Conservation (phyloP, 2,113 vertebrate genomes). For the Paradoxurus hermaphroditus region DNA sequence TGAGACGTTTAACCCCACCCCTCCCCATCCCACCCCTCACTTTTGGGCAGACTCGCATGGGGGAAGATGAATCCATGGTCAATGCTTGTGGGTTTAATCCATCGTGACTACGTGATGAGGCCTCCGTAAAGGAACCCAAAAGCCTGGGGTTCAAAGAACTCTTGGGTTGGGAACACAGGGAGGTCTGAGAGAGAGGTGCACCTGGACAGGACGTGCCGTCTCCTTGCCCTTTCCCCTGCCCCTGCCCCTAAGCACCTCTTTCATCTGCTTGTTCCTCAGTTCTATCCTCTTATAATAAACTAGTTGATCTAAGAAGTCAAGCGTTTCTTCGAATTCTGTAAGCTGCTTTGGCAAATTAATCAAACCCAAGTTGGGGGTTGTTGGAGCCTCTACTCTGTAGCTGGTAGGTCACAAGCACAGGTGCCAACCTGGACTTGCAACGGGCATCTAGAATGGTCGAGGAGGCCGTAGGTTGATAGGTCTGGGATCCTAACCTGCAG, state of each 20-base stretch:
- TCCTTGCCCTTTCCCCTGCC: not conserved
- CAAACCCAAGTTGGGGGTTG: not conserved
- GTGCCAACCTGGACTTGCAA: not conserved
- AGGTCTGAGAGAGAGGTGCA: rapidly evolving
- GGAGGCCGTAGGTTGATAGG: not conserved
- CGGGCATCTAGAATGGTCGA: not conserved
- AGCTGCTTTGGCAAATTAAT: not conserved
- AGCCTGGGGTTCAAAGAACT: not conserved
- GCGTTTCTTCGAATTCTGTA: not conserved
- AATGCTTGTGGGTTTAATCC: not conserved
- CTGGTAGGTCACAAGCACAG: not conserved
- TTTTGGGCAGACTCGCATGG: rapidly evolving
- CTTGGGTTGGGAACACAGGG: not conserved
- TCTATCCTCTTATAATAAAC: not conserved
- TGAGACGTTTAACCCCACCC: not conserved
- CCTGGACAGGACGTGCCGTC: not conserved
- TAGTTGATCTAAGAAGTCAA: not conserved
- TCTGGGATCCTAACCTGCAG: too few species aligned
- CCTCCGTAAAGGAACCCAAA: not conserved
- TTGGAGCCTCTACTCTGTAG: not conserved
- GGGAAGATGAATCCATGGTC: not conserved
- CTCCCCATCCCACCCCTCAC: not conserved
- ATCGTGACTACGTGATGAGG: not conserved
- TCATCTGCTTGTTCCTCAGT: not conserved
- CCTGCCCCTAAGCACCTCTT: not conserved